Base-by-base conservation (phyloP, 2,888 invertebrate species). In the Drosophila ustulata region DNA sequence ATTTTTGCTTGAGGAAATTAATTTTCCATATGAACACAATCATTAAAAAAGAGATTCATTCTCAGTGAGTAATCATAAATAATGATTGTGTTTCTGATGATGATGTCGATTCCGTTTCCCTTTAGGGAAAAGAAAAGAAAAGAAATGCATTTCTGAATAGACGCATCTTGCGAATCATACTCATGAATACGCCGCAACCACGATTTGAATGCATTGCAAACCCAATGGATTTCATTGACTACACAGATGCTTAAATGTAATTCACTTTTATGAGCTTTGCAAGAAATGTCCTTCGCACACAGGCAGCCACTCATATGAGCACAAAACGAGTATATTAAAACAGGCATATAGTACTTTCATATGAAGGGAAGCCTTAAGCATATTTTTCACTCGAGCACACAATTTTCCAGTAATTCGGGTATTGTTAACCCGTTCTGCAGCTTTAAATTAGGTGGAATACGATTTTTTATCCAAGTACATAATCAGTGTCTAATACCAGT, bases 351-450 rank as follows among this genome's bases (percentile, higher is more conserved):
- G 18, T 18, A 18, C 18, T 1, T 2, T 18, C 18, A 18, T 18
- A 18, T 18, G 18, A n/a, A 32, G 9, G 45, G 25, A 41, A 9
- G 26, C 37, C 58, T 43, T 34, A 47, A 62, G 56, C 63, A 66
- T 67, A 67, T 51, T 58, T 74, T 80, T 45, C 67, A 80, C 76
- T 70, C 50, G 74, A 73, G 68, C 57, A 71, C 57, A 78, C 78
- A 74, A 59, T 76, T 73, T 78, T 56, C 45, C 71, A 70, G 72
- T 71, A 82, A 70, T 51, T 55, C 9, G 18, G 47, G 11, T 26
- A 28, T 34, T 58, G 32, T 47, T 28, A 66, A 37, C 11, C 34
- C 47, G 7, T 34, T 50, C 11, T 2, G n/a, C n/a, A 30, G 30
- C 6, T 6, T 6, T 30, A 30, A 1, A 18, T 18, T 18, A 18